Evolutionary conservation across 2,113 vertebrate species (phyloP).

Genomic region (Xiphophorus maculatus): DNA sequence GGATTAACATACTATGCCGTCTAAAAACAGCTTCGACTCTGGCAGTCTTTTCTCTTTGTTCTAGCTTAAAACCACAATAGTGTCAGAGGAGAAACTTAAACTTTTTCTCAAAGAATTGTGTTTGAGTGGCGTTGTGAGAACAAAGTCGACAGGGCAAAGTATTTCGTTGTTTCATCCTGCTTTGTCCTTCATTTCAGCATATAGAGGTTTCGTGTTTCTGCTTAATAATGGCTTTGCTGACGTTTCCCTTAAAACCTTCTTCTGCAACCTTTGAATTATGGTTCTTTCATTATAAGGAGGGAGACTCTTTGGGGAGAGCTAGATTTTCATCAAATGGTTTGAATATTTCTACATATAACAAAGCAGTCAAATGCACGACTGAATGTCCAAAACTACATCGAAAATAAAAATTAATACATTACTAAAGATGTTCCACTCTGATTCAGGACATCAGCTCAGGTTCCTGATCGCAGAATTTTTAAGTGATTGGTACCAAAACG

Average conservation of each 20-base stretch:
- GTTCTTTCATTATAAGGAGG: not conserved
- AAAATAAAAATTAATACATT: not conserved
- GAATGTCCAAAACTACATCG: not conserved
- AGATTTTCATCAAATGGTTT: not conserved
- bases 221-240: constrained; percentile 56
- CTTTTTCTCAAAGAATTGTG: constrained; percentile 47
- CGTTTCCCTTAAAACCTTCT: constrained; percentile 40
- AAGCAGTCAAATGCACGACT: not conserved
- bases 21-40: constrained; percentile 39
- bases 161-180: constrained; percentile 43
- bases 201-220: constrained; percentile 44
- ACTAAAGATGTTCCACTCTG: not conserved
- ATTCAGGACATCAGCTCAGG: not conserved
- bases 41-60: constrained; percentile 47
- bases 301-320: not conserved
- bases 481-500: not conserved
- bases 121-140: constrained; percentile 31
- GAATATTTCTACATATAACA: not conserved
- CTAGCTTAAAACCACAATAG: constrained; percentile 2
- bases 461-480: not conserved
- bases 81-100: constrained; percentile 20
- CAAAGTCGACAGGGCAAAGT: constrained; percentile 42
- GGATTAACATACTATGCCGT: constrained; percentile 16
- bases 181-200: constrained; percentile 56
- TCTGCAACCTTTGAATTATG: constrained; percentile 5